These are phyloP conservation scores for Centroberyx gerrardi DNA, from an alignment of 2,797 vertebrate species.

Conservation along the genomic window DNA sequence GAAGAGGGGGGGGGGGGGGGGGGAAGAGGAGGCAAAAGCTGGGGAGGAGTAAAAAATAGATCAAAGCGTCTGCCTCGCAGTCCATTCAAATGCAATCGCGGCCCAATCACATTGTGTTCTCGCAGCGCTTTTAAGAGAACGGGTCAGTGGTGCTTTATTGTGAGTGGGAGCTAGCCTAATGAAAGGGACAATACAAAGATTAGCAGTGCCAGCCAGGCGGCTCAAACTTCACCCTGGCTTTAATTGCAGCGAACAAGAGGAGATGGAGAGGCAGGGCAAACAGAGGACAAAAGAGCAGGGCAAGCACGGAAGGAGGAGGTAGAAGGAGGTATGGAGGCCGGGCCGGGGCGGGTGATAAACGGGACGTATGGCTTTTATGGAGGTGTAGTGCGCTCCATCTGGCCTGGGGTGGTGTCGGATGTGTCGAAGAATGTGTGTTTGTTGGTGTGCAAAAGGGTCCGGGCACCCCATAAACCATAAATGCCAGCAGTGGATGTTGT, in stretches of 20 bases:
- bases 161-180: slow-evolving; percentile 89
- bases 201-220: slow-evolving; percentile 90
- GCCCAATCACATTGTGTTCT: slow-evolving; percentile 88
- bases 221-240: slow-evolving; percentile 89
- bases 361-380: slow-evolving; percentile 61
- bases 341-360: slow-evolving; percentile 48
- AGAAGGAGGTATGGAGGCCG: slow-evolving; percentile 31
- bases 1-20: slow-evolving; percentile 24
- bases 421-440: slow-evolving; percentile 54
- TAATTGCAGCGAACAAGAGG: slow-evolving; percentile 90
- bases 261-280: slow-evolving; percentile 86
- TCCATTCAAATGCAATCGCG: slow-evolving; percentile 90
- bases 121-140: slow-evolving; percentile 85
- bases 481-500: slow-evolving; percentile 50
- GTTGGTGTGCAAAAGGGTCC: slow-evolving; percentile 36
- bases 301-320: slow-evolving; percentile 64
- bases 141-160: slow-evolving; percentile 88
- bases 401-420: slow-evolving; percentile 52
- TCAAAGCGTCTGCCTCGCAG: slow-evolving; percentile 86
- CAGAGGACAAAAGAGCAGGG: slow-evolving; percentile 84
- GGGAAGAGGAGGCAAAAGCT: slow-evolving; percentile 43
- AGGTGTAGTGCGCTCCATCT: slow-evolving; percentile 57
- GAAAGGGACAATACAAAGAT: slow-evolving; percentile 91
- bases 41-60: slow-evolving; percentile 81
- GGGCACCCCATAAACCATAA: slow-evolving; percentile 52